These are phyloP conservation scores for Cylloceria caligata DNA, from an alignment of 2,888 invertebrate species.

Conservation along the genomic window DNA sequence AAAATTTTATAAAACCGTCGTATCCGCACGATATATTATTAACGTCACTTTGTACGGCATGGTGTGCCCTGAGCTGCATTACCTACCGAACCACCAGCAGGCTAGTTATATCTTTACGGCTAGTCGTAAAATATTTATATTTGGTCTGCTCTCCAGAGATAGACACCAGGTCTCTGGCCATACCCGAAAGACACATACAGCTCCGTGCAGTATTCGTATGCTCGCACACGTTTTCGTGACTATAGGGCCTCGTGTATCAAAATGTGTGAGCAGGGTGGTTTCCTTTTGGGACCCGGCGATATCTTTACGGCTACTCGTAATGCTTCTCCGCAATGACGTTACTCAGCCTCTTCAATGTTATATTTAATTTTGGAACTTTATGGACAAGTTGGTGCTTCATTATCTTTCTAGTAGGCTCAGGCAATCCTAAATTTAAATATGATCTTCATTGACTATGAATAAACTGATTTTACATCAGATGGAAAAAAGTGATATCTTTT, in stretches of 20 bases:
- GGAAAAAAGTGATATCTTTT: background rate
- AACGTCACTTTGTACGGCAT: conserved; percentile 66
- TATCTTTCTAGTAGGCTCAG: conserved; percentile 14
- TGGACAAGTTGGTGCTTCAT: conserved; percentile 37
- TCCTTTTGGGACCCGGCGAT: conserved; percentile 48
- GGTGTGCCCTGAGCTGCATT: conserved; percentile 6
- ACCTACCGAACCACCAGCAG: conserved; percentile 8
- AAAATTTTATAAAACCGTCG: conserved; percentile 69
- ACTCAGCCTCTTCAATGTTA: conserved; percentile 13
- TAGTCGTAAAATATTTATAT: conserved; percentile 78
- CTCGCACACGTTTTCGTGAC: conserved; percentile 7
- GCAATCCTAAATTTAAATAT: conserved; percentile 30
- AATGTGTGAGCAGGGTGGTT: conserved; percentile 43
- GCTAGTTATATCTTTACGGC: conserved; percentile 72
- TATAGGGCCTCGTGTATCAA: conserved; percentile 42
- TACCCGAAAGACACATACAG: conserved; percentile 34
- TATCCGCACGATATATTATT: conserved; percentile 70
- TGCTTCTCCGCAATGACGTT: conserved; percentile 42
- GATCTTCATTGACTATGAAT: background rate
- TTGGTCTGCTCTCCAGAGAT: conserved; percentile 72
- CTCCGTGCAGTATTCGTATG: conserved; percentile 3
- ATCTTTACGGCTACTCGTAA: conserved; percentile 69
- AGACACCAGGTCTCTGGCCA: conserved; percentile 57
- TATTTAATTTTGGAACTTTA: conserved; percentile 43
- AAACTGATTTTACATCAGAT: background rate